Evolutionary conservation across 2,888 invertebrate species (phyloP).

Genomic region (Idaea biselata): DNA sequence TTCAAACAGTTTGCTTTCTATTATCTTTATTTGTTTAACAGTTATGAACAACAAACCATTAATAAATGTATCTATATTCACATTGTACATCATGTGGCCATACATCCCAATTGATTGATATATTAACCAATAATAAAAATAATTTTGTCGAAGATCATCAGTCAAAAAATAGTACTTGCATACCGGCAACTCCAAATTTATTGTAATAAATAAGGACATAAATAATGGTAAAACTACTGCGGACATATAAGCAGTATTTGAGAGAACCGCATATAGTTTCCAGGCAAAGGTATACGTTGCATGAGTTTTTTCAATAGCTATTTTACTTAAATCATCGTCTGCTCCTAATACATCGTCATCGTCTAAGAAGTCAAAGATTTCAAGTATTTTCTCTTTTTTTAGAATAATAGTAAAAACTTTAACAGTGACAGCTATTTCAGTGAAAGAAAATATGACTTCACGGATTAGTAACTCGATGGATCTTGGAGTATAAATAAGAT

Average conservation of each 20-base stretch:
- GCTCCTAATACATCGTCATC: slow-evolving; percentile 44
- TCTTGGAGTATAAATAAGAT: slow-evolving; percentile 52
- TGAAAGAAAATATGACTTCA: slow-evolving; percentile 60
- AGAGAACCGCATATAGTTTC: slow-evolving; percentile 37
- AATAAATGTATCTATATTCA: slow-evolving; percentile 54
- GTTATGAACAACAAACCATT: slow-evolving; percentile 51
- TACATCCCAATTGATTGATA: slow-evolving; percentile 61
- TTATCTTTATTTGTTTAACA: slow-evolving; percentile 49
- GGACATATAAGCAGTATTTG: slow-evolving; percentile 40
- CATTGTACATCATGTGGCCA: slow-evolving; percentile 61
- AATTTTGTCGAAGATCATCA: slow-evolving; percentile 41
- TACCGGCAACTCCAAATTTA: slow-evolving; percentile 50
- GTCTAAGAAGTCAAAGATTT: slow-evolving; percentile 51
- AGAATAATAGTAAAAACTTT: slow-evolving; percentile 55
- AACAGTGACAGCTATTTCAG: slow-evolving; percentile 46
- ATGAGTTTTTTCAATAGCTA: slow-evolving; percentile 39
- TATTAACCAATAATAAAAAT: slow-evolving; percentile 47
- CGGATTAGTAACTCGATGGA: slow-evolving; percentile 53
- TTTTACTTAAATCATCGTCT: slow-evolving; percentile 37
- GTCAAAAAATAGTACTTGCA: slow-evolving; percentile 63
- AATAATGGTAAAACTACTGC: slow-evolving; percentile 46
- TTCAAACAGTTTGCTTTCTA: slow-evolving; percentile 46
- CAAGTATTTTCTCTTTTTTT: slow-evolving; percentile 45
- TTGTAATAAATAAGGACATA: slow-evolving; percentile 38
- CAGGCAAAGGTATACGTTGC: slow-evolving; percentile 40